Evolutionary conservation across 1,140 invertebrate species (phyloP).

Genomic region (Drosophila navojoa): DNA sequence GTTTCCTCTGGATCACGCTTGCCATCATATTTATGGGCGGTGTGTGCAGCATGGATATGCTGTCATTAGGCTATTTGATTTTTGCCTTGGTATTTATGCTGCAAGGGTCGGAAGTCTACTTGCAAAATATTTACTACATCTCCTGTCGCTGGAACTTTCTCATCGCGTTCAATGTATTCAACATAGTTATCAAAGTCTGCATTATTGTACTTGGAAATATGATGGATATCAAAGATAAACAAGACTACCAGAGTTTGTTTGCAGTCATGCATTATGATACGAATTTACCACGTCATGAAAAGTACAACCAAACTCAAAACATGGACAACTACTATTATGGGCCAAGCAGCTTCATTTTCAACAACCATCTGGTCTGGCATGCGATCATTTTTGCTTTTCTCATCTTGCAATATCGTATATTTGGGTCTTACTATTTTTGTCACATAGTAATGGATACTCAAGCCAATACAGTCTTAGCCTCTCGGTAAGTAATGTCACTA

Average conservation of each 20-base stretch:
- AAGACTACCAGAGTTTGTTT: conserved; percentile 90
- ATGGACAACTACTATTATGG: conserved; percentile 85
- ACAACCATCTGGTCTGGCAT: conserved; percentile 91
- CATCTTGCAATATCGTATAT: conserved; percentile 94
- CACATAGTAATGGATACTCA: conserved; percentile 97
- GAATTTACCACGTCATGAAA: background rate
- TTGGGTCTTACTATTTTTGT: conserved; percentile 97
- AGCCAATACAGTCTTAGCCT: conserved; percentile 96
- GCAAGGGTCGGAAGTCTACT: conserved; percentile 97
- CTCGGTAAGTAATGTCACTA: conserved; percentile 86
- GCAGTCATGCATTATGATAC: conserved; percentile 82
- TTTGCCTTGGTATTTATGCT: conserved; percentile 98
- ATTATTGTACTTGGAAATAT: conserved; percentile 60
- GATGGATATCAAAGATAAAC: conserved; percentile 15
- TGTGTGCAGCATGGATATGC: conserved; percentile 95
- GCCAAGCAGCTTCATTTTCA: conserved; percentile 51
- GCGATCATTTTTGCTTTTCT: conserved; percentile 97
- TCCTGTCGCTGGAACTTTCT: conserved; percentile 96
- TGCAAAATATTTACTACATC: conserved; percentile 92
- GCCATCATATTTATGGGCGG: conserved; percentile 97
- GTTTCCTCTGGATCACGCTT: conserved; percentile 96
- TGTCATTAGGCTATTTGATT: conserved; percentile 97
- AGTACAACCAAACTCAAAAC: conserved; percentile 87
- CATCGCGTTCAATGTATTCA: conserved; percentile 94
- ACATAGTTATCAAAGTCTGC: conserved; percentile 92